Percentiles rank a stretch among this genome's conserved stretches.
Evolutionary conservation across 1,140 invertebrate species (phyloP).

Genomic region (Ylistrum balloti): DNA sequence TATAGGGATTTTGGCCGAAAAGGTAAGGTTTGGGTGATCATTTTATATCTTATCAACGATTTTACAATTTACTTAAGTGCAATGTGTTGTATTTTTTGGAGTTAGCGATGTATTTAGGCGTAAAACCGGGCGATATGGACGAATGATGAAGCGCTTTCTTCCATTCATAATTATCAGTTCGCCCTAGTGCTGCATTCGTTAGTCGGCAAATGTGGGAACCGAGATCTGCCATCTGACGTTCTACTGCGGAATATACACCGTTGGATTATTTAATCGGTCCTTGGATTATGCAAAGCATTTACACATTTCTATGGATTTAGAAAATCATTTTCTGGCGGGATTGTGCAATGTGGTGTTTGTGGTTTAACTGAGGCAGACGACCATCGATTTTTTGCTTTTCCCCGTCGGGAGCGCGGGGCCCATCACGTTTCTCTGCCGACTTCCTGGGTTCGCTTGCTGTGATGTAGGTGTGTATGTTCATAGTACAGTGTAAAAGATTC

Average conservation of each 20-base stretch:
- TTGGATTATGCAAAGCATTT: conserved; percentile 27
- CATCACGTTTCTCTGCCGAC: conserved; percentile 22
- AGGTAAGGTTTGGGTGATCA: conserved; percentile 32
- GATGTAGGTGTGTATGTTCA: conserved; percentile 10
- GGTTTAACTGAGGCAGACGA: conserved; percentile 16
- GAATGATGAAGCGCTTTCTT: conserved; percentile 33
- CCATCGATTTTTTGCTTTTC: conserved; percentile 27
- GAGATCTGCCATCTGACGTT: conserved; percentile 16
- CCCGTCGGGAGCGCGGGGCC: conserved; percentile 13
- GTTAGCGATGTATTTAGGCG: not conserved
- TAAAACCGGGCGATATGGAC: conserved; percentile 12
- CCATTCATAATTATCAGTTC: conserved; percentile 22
- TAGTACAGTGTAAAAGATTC: not conserved
- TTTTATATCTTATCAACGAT: conserved; percentile 22
- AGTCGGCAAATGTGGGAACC: conserved; percentile 25
- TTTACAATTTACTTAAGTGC: conserved; percentile 39
- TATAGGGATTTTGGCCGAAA: conserved; percentile 8
- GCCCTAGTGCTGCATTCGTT: conserved; percentile 16
- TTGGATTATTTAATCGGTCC: conserved; percentile 2
- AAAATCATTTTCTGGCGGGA: not conserved
- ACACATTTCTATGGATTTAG: conserved; percentile 26
- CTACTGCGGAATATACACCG: not conserved
- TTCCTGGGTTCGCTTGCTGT: conserved; percentile 23
- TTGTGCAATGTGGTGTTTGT: conserved; percentile 26
- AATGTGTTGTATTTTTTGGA: conserved; percentile 9